These are phyloP conservation scores for Drosophila gaucha DNA, from an alignment of 2,888 invertebrate species.

Conservation along the genomic window DNA sequence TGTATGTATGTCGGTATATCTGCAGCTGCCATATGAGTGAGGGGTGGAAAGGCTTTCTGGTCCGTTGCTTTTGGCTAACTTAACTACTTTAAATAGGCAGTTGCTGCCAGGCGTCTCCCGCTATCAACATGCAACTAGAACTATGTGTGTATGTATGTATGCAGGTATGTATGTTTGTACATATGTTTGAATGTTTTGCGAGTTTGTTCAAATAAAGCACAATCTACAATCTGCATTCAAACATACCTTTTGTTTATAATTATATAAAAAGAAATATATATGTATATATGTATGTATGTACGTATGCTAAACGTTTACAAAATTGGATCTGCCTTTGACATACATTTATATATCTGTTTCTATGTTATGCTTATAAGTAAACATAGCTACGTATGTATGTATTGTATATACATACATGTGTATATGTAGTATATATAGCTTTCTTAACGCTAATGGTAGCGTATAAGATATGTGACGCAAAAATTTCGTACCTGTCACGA, in stretches of 20 bases:
- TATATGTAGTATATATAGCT: too few species aligned
- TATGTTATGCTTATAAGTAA: background rate
- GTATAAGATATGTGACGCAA: too few species aligned
- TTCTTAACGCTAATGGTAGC: too few species aligned
- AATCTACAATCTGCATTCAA: slow-evolving; percentile 1
- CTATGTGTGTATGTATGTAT: background rate
- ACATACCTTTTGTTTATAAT: background rate
- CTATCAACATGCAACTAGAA: slow-evolving; percentile 37
- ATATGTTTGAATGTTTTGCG: too few species aligned
- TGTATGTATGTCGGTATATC: slow-evolving; percentile 30
- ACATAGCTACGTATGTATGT: background rate
- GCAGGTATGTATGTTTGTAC: background rate
- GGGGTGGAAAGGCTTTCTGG: slow-evolving; percentile 70
- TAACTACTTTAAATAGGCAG: slow-evolving; percentile 53
- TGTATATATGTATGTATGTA: background rate
- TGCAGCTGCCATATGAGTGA: slow-evolving; percentile 56
- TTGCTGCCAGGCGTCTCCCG: slow-evolving; percentile 14
- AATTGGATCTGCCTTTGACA: slow-evolving; percentile 1
- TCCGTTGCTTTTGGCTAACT: slow-evolving; percentile 55
- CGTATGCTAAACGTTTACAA: background rate
- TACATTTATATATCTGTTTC: background rate
- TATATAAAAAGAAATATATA: background rate
- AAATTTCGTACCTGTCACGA: too few species aligned
- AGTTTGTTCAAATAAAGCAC: slow-evolving; percentile 3
- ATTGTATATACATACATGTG: background rate